Percentiles rank a stretch among this genome's conserved stretches.
Conservation (phyloP, 2,888 invertebrate species). For the Drosophila infuscata region DNA sequence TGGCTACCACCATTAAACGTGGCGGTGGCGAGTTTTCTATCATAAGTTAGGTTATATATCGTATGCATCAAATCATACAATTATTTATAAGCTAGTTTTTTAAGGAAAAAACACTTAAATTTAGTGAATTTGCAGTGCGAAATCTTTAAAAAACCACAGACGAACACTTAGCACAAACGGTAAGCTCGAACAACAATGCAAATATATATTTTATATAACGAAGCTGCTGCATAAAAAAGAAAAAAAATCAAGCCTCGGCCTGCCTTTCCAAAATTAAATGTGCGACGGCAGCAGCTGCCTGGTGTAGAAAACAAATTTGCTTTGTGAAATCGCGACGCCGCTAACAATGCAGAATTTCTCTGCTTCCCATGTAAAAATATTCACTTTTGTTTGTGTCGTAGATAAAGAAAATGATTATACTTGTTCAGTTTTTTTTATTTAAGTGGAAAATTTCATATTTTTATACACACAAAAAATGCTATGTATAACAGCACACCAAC, state of each 20-base stretch:
- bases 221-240: slow-evolving; percentile 59
- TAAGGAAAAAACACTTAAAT: slow-evolving; percentile 85
- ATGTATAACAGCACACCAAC: slow-evolving; percentile 81
- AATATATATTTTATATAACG: slow-evolving; percentile 74
- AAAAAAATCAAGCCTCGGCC: slow-evolving; percentile 56
- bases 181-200: slow-evolving; percentile 75
- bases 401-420: slow-evolving; percentile 6
- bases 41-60: slow-evolving; percentile 85
- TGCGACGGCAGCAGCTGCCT: slow-evolving; percentile 72
- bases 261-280: slow-evolving; percentile 70
- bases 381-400: slow-evolving; percentile 14
- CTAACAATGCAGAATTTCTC: slow-evolving; percentile 2
- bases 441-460: slow-evolving; percentile 80
- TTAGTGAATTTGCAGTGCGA: slow-evolving; percentile 85
- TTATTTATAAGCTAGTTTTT: slow-evolving; percentile 85
- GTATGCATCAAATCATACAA: slow-evolving; percentile 85
- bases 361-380: slow-evolving; percentile 1
- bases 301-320: slow-evolving; percentile 45
- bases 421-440: slow-evolving; percentile 33
- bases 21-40: slow-evolving; percentile 82
- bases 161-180: slow-evolving; percentile 85
- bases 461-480: slow-evolving; percentile 81
- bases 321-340: slow-evolving; percentile 38
- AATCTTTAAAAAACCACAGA: slow-evolving; percentile 83
- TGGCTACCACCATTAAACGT: slow-evolving; percentile 74